These are phyloP conservation scores for Thecophora atra DNA, from an alignment of 2,888 invertebrate genomes.

Conservation along the genomic window DNA sequence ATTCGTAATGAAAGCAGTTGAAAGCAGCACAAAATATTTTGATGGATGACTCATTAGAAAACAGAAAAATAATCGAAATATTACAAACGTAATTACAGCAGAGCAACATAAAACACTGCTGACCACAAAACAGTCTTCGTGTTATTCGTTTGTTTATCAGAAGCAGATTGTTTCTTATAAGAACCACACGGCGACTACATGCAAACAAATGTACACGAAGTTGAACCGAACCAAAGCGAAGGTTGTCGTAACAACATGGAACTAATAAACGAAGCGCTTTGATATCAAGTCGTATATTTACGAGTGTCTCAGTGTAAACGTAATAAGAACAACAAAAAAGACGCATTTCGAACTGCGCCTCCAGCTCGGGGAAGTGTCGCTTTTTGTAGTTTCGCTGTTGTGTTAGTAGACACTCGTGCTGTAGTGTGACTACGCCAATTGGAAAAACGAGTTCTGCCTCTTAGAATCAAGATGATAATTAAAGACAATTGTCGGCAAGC, in stretches of 20 bases:
- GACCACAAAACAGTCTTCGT: no score
- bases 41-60: no score
- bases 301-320: not conserved
- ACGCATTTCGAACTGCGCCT: constrained; percentile 12
- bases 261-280: not conserved
- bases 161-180: no score
- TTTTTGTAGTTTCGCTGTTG: not conserved
- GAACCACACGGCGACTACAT: no score
- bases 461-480: not conserved
- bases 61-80: no score
- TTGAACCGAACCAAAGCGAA: no score
- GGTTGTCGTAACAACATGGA: not conserved
- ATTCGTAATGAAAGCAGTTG: no score
- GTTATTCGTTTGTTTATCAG: no score
- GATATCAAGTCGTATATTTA: not conserved
- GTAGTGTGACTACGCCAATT: not conserved
- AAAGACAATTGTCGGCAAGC: constrained; percentile 14
- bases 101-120: no score
- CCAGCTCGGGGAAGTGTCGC: not conserved
- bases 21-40: no score
- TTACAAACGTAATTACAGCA: no score
- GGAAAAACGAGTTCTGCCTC: not conserved
- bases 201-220: no score
- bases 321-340: constrained; percentile 3
- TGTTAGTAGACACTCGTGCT: not conserved